phyloP scores from a whole-genome alignment of 1,140 invertebrate species.

The Dendrolimus punctatus region DNA sequence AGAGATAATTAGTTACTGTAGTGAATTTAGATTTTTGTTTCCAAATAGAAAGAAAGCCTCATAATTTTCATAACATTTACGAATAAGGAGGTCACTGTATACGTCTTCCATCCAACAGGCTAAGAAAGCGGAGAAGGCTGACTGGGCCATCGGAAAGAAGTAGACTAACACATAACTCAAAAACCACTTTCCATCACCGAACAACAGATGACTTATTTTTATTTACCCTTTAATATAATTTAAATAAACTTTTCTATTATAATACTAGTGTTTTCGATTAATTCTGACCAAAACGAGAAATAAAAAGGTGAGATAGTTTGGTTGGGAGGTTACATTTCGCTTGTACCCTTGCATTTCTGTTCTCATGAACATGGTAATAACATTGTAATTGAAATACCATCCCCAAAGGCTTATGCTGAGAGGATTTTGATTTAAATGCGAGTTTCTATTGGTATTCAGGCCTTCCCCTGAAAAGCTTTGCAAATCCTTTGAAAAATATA shows the following conservation, averaged over 20 bases:
- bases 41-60: too few relatives aligned
- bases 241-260: slow-evolving; percentile 53
- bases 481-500: slow-evolving; percentile 25
- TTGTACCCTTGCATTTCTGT: slow-evolving; percentile 25
- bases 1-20: background rate
- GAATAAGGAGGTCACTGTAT: background rate
- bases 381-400: slow-evolving; percentile 16
- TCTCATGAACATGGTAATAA: slow-evolving; percentile 27
- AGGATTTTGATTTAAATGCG: slow-evolving; percentile 15
- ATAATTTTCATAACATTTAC: background rate
- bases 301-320: slow-evolving; percentile 55
- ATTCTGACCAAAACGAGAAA: slow-evolving; percentile 18
- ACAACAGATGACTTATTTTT: slow-evolving; percentile 45
- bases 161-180: slow-evolving; percentile 36
- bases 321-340: slow-evolving; percentile 32
- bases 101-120: slow-evolving; percentile 73
- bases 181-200: slow-evolving; percentile 23
- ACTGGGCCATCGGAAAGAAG: slow-evolving; percentile 83
- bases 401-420: slow-evolving; percentile 18
- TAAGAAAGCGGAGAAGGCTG: slow-evolving; percentile 85
- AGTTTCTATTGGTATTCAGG: slow-evolving; percentile 16
- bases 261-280: slow-evolving; percentile 27
- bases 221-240: slow-evolving; percentile 47
- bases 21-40: background rate
- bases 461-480: slow-evolving; percentile 31